Conservation (phyloP, 2,797 vertebrate genomes). For the Karalla daura region DNA sequence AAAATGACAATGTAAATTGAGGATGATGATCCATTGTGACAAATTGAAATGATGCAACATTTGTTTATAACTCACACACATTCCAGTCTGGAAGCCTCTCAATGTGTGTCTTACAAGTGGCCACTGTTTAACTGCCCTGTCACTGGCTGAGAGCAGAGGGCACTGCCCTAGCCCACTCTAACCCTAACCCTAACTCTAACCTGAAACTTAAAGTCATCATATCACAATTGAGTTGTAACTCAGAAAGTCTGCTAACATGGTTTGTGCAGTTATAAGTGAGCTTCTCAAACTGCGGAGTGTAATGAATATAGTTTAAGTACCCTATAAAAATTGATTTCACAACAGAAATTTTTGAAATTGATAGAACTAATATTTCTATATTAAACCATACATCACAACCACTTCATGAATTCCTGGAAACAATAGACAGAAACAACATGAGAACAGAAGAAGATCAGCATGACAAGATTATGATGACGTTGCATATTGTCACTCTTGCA, state of each 20-base stretch:
- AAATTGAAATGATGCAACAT: slow-evolving; percentile 41
- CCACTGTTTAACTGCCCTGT: neutral
- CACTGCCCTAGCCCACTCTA: too few species aligned
- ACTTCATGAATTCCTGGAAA: neutral
- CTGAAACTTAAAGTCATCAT: neutral
- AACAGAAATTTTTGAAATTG: too few species aligned
- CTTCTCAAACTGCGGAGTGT: neutral
- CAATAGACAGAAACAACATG: neutral
- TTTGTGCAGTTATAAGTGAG: neutral
- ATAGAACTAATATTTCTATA: slow-evolving; percentile 6
- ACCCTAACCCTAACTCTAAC: too few species aligned
- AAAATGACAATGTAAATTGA: slow-evolving; percentile 46
- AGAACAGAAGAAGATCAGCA: neutral
- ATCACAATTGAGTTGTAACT: neutral
- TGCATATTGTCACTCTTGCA: slow-evolving; percentile 21
- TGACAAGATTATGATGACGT: neutral
- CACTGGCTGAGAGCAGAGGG: neutral
- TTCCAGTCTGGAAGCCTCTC: slow-evolving; percentile 13
- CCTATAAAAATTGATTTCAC: too few species aligned
- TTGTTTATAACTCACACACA: slow-evolving; percentile 29
- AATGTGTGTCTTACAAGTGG: slow-evolving; percentile 4
- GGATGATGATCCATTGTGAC: slow-evolving; percentile 38
- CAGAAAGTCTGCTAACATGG: neutral
- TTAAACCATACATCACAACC: neutral
- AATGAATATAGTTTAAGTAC: too few species aligned